These are phyloP conservation scores for Noctuana brunneofusca DNA, from an alignment of 2,888 invertebrate genomes.

Conservation along the genomic window DNA sequence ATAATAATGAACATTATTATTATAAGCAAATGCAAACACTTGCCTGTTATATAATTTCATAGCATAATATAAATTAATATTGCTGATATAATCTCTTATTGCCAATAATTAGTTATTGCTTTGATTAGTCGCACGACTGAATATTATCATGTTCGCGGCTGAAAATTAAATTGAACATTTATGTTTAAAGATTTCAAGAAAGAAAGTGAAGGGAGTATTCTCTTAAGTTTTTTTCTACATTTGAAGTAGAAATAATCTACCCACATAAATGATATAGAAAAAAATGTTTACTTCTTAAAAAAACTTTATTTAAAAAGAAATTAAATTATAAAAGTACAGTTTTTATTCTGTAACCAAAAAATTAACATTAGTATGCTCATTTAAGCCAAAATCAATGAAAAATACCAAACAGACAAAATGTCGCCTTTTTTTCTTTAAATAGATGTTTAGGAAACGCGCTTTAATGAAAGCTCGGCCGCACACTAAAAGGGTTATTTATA, in stretches of 20 bases:
- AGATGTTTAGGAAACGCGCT: conserved; percentile 30
- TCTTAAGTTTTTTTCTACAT: no score
- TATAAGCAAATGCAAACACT: no score
- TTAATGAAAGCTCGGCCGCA: conserved; percentile 39
- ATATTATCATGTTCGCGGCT: neutral
- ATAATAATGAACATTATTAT: conserved; percentile 23
- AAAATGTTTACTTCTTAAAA: no score
- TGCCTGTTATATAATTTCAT: conserved; percentile 14
- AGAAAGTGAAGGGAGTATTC: no score
- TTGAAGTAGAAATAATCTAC: no score
- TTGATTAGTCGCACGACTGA: conserved; percentile 1
- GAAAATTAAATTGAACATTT: conserved; percentile 1
- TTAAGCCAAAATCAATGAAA: neutral
- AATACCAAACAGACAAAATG: neutral
- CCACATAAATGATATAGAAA: no score
- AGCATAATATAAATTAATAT: conserved; percentile 23
- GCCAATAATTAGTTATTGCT: neutral
- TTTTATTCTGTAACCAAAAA: no score
- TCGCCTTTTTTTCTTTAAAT: conserved; percentile 11
- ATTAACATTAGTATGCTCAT: no score
- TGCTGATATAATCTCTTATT: conserved; percentile 19
- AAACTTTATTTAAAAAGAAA: no score
- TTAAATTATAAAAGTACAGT: no score
- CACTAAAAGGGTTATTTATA: conserved; percentile 67
- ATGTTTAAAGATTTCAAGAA: no score